Conservation (phyloP, 2,797 vertebrate genomes). For the Crocodylus rhombifer region DNA sequence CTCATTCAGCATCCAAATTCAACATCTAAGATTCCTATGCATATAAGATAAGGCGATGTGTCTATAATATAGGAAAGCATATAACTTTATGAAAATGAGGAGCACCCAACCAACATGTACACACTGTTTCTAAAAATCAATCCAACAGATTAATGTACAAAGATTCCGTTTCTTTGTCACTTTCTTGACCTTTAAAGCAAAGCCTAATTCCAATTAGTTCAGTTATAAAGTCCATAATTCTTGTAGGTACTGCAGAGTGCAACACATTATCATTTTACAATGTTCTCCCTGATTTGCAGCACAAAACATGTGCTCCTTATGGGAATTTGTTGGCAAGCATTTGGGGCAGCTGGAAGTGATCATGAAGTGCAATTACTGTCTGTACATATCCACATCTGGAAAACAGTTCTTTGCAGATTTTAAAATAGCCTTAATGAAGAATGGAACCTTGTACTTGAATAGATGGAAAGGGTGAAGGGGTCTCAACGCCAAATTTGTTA, state of each 20-base stretch:
- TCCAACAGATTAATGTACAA: constrained; percentile 71
- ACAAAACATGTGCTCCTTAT: constrained; percentile 85
- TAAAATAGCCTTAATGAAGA: constrained; percentile 84
- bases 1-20: constrained; percentile 64
- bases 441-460: constrained; percentile 80
- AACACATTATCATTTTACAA: constrained; percentile 89
- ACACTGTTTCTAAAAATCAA: constrained; percentile 57
- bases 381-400: constrained; percentile 91
- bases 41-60: constrained; percentile 42
- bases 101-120: constrained; percentile 62
- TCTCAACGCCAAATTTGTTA: constrained; percentile 70
- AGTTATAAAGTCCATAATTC: constrained; percentile 86
- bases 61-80: constrained; percentile 22
- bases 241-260: constrained; percentile 82
- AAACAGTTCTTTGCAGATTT: constrained; percentile 85
- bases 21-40: constrained; percentile 34
- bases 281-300: constrained; percentile 87
- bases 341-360: constrained; percentile 96
- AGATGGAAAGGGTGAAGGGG: constrained; percentile 53
- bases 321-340: constrained; percentile 86
- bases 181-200: constrained; percentile 81
- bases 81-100: constrained; percentile 60
- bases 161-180: constrained; percentile 75
- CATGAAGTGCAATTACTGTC: constrained; percentile 95
- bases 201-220: constrained; percentile 85